Conservation (phyloP, 2,888 invertebrate genomes). For the Acholoe squamosa region DNA sequence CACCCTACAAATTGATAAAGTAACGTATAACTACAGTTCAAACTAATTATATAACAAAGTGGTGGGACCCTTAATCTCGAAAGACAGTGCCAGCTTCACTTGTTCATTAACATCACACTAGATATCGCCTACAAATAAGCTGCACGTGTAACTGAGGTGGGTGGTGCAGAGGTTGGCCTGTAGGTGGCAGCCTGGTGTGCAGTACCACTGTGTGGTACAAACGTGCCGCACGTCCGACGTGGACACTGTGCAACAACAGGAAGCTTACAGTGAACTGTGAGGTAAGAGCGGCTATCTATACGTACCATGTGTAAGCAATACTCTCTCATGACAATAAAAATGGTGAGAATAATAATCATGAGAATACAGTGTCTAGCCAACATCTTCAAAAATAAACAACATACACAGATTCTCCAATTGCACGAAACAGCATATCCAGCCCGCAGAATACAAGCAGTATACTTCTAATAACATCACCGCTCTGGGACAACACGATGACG, state of each 20-base stretch:
- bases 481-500: too few species aligned
- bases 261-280: slow-evolving; percentile 1
- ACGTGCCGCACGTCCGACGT: background rate
- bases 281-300: slow-evolving; percentile 18
- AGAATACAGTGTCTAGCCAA: slow-evolving; percentile 10
- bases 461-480: too few species aligned
- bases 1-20: background rate
- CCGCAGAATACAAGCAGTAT: too few species aligned
- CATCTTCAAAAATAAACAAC: background rate
- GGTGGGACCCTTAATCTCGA: background rate
- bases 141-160: slow-evolving; percentile 45
- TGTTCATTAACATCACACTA: slow-evolving; percentile 42
- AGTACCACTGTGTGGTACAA: background rate
- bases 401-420: slow-evolving; percentile 3
- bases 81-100: slow-evolving; percentile 43
- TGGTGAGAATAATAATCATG: too few species aligned
- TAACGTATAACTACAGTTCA: background rate
- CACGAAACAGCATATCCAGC: background rate
- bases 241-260: background rate
- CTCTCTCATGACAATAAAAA: too few species aligned
- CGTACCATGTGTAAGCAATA: background rate
- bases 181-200: background rate
- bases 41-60: background rate
- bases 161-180: slow-evolving; percentile 6
- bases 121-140: background rate